A percentile compares a stretch with the other conserved stretches of the same genome.
phyloP scores from a whole-genome alignment of 2,113 vertebrate species.

The Ramphastos sulfuratus region DNA sequence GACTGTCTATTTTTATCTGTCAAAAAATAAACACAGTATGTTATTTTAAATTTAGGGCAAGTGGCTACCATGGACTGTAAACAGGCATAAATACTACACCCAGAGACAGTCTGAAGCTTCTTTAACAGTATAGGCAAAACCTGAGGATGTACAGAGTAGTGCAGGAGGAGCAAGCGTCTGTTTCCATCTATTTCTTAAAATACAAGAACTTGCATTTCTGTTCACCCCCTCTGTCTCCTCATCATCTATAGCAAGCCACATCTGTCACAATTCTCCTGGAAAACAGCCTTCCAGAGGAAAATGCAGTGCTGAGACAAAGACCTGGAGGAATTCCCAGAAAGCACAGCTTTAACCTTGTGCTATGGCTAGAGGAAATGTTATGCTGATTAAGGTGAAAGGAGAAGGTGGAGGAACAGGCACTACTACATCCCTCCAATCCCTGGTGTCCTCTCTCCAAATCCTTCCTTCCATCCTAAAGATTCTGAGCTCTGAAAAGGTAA shows the following conservation, averaged over 20 bases:
- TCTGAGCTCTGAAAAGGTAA: background rate
- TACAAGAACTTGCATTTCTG: too few species aligned
- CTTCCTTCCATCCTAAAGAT: background rate
- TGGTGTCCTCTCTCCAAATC: fast-evolving
- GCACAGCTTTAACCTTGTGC: background rate
- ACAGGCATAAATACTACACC: background rate
- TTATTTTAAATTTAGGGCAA: background rate
- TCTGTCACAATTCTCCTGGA: background rate
- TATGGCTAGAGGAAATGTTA: background rate
- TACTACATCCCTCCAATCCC: background rate
- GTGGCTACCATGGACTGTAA: background rate
- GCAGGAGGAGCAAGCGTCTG: too few species aligned
- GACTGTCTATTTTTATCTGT: background rate
- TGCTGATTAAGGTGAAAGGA: background rate
- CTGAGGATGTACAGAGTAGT: background rate
- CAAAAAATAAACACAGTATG: background rate
- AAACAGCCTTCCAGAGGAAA: background rate
- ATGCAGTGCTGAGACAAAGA: background rate
- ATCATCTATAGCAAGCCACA: too few species aligned
- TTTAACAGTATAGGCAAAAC: background rate
- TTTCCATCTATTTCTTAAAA: too few species aligned
- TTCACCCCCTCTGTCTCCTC: too few species aligned
- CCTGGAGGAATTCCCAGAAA: background rate
- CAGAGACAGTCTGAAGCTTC: background rate
- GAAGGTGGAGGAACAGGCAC: background rate